Percentiles rank a stretch among this genome's conserved stretches.
Evolutionary conservation across 2,797 vertebrate genomes (phyloP).

Genomic region (Hyperoplus lanceolatus): DNA sequence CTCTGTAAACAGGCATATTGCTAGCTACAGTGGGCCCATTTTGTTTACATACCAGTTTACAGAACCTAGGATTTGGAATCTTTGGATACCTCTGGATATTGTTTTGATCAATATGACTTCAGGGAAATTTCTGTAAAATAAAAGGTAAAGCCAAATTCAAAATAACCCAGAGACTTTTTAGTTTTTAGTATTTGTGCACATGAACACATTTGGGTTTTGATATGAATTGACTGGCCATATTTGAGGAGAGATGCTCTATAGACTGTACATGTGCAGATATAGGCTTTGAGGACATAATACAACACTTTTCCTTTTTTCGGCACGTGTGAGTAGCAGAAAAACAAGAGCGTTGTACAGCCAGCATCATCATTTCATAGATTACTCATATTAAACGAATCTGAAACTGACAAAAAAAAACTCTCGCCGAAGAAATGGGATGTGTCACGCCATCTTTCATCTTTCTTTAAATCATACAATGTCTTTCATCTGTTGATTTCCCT

Average conservation of each 20-base stretch:
- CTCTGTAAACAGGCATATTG: too few species aligned
- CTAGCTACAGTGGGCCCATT: too few species aligned
- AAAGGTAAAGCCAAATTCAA: too few species aligned
- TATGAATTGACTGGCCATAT: neutral
- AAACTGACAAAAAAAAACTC: neutral
- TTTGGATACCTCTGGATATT: too few species aligned
- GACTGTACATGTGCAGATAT: neutral
- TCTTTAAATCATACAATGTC: neutral
- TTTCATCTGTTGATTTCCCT: constrained; percentile 28
- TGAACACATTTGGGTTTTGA: neutral
- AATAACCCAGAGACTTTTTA: neutral
- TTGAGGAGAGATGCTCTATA: constrained; percentile 4
- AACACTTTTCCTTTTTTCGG: constrained; percentile 5
- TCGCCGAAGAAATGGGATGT: neutral
- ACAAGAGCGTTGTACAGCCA: neutral
- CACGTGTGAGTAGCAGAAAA: neutral
- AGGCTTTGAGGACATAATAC: neutral
- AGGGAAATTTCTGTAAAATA: too few species aligned
- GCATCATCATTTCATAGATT: neutral
- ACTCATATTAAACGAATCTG: constrained; percentile 14
- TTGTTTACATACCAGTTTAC: too few species aligned
- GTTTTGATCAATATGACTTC: too few species aligned
- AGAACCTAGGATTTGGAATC: too few species aligned
- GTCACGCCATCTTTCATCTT: constrained; percentile 16
- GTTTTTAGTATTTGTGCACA: neutral